phyloP scores from a whole-genome alignment of 2,113 vertebrate genomes.

The Formicarius rufipectus region DNA sequence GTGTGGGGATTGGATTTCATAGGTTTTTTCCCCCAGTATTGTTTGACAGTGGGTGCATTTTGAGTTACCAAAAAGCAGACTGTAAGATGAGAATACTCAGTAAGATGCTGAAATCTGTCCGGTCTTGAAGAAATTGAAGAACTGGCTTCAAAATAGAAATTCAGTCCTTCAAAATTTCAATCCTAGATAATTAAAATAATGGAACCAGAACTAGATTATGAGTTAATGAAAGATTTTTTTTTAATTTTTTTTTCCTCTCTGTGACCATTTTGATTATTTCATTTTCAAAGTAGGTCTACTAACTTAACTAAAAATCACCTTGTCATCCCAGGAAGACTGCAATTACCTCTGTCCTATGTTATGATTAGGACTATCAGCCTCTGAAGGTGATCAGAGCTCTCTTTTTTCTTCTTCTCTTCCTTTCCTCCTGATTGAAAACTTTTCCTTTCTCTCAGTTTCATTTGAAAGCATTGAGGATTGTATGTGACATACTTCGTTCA shows the following conservation, averaged over 20 bases:
- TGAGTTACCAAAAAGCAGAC: neutral
- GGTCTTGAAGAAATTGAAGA: neutral
- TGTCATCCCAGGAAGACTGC: neutral
- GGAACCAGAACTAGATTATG: neutral
- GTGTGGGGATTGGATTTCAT: neutral
- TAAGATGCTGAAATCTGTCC: neutral
- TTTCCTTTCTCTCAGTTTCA: neutral
- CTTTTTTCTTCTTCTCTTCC: neutral
- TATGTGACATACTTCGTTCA: neutral
- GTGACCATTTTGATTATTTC: neutral
- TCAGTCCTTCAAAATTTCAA: too few relatives aligned
- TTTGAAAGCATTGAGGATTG: neutral
- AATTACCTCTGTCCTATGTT: neutral
- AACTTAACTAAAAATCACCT: neutral
- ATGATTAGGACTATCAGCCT: neutral
- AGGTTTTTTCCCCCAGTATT: neutral
- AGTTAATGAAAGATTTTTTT: neutral
- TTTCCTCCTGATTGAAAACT: neutral
- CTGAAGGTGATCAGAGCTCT: neutral
- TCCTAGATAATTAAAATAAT: neutral
- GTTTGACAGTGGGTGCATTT: neutral
- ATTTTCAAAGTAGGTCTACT: neutral
- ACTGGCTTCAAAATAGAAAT: neutral
- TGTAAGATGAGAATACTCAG: neutral
- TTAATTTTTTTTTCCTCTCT: neutral